Conservation (phyloP, 2,797 vertebrate genomes). For the Manis pentadactyla region DNA sequence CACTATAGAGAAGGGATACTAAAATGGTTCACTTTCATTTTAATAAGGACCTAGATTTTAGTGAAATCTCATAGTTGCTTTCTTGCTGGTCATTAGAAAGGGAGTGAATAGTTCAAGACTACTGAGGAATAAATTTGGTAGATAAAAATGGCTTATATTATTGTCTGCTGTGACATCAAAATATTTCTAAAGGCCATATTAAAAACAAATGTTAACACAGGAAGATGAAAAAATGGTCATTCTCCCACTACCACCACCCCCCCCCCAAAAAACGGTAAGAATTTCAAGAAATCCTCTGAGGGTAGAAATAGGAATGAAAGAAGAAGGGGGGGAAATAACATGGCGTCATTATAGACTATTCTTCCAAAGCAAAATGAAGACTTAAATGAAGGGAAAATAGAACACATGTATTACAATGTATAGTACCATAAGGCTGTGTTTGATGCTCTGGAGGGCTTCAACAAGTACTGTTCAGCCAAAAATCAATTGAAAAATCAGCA, state of each 20-base stretch:
- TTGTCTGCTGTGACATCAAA: slow-evolving; percentile 71
- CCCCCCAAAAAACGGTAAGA: background rate
- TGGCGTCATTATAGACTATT: background rate
- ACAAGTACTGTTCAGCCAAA: slow-evolving; percentile 86
- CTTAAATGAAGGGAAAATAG: slow-evolving; percentile 75
- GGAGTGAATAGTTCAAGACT: background rate
- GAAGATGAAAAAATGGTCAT: slow-evolving; percentile 59
- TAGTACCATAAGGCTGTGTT: slow-evolving; percentile 80
- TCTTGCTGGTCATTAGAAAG: slow-evolving; percentile 34
- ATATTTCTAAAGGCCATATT: slow-evolving; percentile 68
- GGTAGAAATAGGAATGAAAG: slow-evolving; percentile 38
- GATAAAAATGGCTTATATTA: slow-evolving; percentile 70
- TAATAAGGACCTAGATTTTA: slow-evolving; percentile 43
- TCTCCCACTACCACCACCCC: background rate
- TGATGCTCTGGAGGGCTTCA: slow-evolving; percentile 85
- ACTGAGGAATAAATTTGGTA: slow-evolving; percentile 46
- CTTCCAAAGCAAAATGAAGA: slow-evolving; percentile 72
- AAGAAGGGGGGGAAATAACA: background rate
- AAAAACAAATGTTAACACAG: slow-evolving; percentile 66
- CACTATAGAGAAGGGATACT: background rate
- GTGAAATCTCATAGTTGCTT: background rate
- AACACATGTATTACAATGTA: slow-evolving; percentile 67
- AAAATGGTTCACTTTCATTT: background rate
- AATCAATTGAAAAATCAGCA: slow-evolving; percentile 88
- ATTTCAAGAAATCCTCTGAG: slow-evolving; percentile 56